A percentile compares a stretch with the other conserved stretches of the same genome.
Evolutionary conservation across 2,797 vertebrate genomes (phyloP).

Genomic region (Coilia nasus): DNA sequence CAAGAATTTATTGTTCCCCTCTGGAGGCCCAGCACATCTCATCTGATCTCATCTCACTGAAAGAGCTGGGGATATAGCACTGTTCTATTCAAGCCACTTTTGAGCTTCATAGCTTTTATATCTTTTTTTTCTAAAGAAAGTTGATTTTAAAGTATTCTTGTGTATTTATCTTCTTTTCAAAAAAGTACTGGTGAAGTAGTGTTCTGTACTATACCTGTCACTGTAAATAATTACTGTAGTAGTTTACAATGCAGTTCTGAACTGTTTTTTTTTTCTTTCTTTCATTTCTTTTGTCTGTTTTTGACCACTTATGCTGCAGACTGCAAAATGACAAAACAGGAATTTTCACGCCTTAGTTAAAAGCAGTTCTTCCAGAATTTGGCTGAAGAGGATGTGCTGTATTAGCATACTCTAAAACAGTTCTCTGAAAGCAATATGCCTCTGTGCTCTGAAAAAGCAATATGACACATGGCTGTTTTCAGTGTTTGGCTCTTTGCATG

Average conservation of each 20-base stretch:
- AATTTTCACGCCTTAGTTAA: conserved; percentile 33
- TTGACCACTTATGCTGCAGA: conserved; percentile 66
- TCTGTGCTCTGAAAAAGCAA: conserved; percentile 28
- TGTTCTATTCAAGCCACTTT: conserved; percentile 57
- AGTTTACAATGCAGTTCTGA: conserved; percentile 59
- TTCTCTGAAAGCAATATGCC: conserved; percentile 37
- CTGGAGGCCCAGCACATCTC: conserved; percentile 37
- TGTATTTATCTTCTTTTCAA: conserved; percentile 59
- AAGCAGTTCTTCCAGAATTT: conserved; percentile 33
- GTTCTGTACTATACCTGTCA: conserved; percentile 65
- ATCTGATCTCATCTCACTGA: conserved; percentile 43
- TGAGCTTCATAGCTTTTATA: conserved; percentile 56
- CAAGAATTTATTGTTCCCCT: conserved; percentile 53
- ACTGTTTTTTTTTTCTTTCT: conserved; percentile 45
- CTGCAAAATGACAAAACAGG: conserved; percentile 52
- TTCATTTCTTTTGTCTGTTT: conserved; percentile 51
- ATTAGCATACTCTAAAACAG: conserved; percentile 12
- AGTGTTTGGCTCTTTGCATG: conserved; percentile 41
- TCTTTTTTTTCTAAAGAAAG: conserved; percentile 47
- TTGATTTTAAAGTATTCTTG: conserved; percentile 58
- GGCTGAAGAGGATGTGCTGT: conserved; percentile 30
- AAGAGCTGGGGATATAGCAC: conserved; percentile 57
- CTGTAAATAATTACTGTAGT: conserved; percentile 71
- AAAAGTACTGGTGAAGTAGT: conserved; percentile 54
- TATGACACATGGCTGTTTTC: conserved; percentile 39